Evolutionary conservation across 37 sponge, comb jelly and placozoan species (phyloP).

Genomic region (Ianthella basta): DNA sequence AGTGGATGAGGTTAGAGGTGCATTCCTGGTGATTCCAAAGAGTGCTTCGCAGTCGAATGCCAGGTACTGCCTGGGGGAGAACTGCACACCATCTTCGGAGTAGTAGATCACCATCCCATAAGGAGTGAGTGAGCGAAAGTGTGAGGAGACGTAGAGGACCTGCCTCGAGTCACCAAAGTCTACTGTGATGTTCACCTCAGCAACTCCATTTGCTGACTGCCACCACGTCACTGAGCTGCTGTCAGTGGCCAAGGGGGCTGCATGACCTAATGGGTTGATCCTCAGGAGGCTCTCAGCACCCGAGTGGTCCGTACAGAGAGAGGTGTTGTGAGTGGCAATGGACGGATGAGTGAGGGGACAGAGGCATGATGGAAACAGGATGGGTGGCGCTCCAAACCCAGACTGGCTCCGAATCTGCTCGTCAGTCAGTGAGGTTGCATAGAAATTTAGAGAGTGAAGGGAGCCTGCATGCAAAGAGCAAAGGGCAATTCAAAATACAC

Average conservation of each 20-base stretch:
- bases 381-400: slow-evolving; percentile 12
- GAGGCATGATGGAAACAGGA: slow-evolving; percentile 56
- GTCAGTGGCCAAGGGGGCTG: slow-evolving; percentile 52
- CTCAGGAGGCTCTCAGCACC: slow-evolving; percentile 36
- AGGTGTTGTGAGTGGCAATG: slow-evolving; percentile 1
- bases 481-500: not conserved
- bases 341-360: slow-evolving; percentile 70
- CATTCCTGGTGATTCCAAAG: slow-evolving; percentile 60
- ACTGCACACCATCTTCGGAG: slow-evolving; percentile 66
- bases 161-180: slow-evolving; percentile 50
- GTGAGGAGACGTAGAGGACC: slow-evolving; percentile 49
- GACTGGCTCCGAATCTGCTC: slow-evolving; percentile 47
- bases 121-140: slow-evolving; percentile 61
- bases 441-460: slow-evolving; percentile 59
- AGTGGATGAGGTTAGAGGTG: slow-evolving; percentile 42
- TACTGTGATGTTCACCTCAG: slow-evolving; percentile 64
- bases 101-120: slow-evolving; percentile 58
- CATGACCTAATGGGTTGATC: slow-evolving; percentile 48
- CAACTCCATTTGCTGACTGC: slow-evolving; percentile 58
- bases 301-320: slow-evolving; percentile 29
- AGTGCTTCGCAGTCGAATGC: slow-evolving; percentile 62
- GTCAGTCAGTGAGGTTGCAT: slow-evolving; percentile 48
- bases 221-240: slow-evolving; percentile 61
- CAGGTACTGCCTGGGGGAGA: slow-evolving; percentile 75
- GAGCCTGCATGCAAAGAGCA: slow-evolving; percentile 39